Evolutionary conservation across 2,888 invertebrate species (phyloP).

Genomic region (Melipona beecheii): DNA sequence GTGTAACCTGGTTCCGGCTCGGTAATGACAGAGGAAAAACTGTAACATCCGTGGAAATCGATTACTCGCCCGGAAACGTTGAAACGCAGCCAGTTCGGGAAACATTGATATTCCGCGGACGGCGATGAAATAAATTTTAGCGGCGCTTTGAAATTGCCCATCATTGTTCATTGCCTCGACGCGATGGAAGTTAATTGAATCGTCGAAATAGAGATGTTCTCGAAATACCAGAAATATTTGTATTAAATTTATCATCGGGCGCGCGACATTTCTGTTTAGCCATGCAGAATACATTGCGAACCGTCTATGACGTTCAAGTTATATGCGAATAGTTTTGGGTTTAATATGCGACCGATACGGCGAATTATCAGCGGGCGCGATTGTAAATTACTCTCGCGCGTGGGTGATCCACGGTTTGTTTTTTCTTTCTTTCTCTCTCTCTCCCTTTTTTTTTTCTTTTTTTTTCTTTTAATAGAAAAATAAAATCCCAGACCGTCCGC

Average conservation of each 20-base stretch:
- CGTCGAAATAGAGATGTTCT: constrained; percentile 12
- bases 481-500: no score
- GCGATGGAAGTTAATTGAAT: constrained; percentile 21
- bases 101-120: constrained; percentile 5
- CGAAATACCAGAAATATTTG: constrained; percentile 28
- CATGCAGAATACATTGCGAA: constrained; percentile 1
- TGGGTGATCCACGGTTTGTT: neutral
- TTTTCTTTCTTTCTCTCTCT: no score
- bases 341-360: constrained; percentile 8
- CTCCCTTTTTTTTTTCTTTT: no score
- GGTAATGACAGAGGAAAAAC: neutral
- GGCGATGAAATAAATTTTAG: constrained; percentile 26
- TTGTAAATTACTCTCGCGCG: neutral
- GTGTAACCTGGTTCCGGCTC: neutral
- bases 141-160: constrained; percentile 22
- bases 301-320: neutral
- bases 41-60: neutral
- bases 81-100: neutral
- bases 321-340: neutral
- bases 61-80: neutral
- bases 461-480: no score
- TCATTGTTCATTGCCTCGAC: constrained; percentile 18
- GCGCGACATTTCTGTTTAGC: constrained; percentile 11
- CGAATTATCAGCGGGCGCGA: constrained; percentile 3
- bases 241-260: constrained; percentile 30